Conservation (phyloP, 2,888 invertebrate genomes). For the Zelleria hepariella region DNA sequence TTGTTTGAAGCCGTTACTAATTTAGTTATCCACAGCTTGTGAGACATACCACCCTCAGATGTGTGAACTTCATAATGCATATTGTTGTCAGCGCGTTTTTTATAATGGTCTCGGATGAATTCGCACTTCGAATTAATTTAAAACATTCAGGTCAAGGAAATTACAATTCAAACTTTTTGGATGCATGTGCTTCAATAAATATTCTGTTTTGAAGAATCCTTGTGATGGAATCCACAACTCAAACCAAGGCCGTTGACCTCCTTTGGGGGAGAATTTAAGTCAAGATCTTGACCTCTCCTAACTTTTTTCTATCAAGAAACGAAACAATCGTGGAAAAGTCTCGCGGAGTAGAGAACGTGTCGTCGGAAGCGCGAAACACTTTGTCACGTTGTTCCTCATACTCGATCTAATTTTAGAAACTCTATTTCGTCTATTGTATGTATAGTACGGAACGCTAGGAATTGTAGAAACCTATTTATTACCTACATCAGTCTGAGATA, state of each 20-base stretch:
- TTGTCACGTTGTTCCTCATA: not conserved
- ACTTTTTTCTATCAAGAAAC: not conserved
- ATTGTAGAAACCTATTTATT: no score
- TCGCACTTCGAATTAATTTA: not conserved
- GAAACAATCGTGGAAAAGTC: not conserved
- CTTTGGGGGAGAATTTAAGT: not conserved
- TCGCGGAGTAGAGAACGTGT: not conserved
- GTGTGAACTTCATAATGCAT: not conserved
- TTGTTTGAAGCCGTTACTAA: not conserved
- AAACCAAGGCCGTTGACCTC: not conserved
- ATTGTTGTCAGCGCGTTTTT: not conserved
- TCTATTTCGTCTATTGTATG: not conserved
- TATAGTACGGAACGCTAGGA: no score
- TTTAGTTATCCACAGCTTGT: not conserved
- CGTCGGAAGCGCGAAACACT: no score
- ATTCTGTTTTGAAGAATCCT: not conserved
- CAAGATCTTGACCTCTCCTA: not conserved
- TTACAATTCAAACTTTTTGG: not conserved
- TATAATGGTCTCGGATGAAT: not conserved
- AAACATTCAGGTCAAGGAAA: not conserved
- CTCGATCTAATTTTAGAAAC: not conserved
- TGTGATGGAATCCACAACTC: not conserved
- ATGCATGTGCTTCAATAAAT: not conserved
- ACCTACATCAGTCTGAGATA: no score
- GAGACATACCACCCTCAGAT: not conserved